Base-by-base conservation (phyloP, 2,888 invertebrate species). In the Cyclophora punctaria region DNA sequence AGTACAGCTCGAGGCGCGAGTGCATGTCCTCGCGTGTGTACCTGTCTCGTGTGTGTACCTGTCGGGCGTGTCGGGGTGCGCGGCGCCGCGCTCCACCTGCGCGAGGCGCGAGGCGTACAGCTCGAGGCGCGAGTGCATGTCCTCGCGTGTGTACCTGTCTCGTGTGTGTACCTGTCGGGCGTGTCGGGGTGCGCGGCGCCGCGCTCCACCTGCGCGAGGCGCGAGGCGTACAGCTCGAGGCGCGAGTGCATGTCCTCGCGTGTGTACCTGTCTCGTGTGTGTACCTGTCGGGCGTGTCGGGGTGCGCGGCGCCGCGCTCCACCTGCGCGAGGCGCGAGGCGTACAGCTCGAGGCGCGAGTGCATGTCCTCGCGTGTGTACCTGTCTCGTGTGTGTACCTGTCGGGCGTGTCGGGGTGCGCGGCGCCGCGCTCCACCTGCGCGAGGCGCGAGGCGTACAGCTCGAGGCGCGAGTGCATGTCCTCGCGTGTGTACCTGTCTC, bases 391-490 rank as follows among this genome's bases (percentile, higher is more conserved):
- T 43, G 35, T n/a, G 6, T 53, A 92, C 92, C 92, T 92, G 76
- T 96, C 96, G 5, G 96, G 95, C 6, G 96, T 95, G 55, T 95
- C 94, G 60, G 93, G 94, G 34, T 92, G 89, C 46, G 92, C 84
- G 5, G 91, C 91, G 3, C 92, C 90, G 49, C 97, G 91, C 80
- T 98, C 98, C 7, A 98, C 97, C 83, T 98, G 98, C 3, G 98
- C 98, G 55, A 98, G 89, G 44, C 97, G 90, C 55, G 96, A 93
- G 47, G 98, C 98, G 86, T 98, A 98, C 87, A 98, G 94, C 86
- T 98, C 98, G 40, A 98, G 91, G n/a, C 98, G 92, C 52, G 98
- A 96, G 89, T 99, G 99, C 95, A 99, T 97, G 78, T 96, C 96
- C 75, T 93, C 95, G 33, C 72, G n/a, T n/a, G n/a, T n/a, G n/a